Evolutionary conservation across 2,113 vertebrate genomes (phyloP), one percentile per base, ranked within the genome.

Genomic region (Microtus montanus): DNA sequence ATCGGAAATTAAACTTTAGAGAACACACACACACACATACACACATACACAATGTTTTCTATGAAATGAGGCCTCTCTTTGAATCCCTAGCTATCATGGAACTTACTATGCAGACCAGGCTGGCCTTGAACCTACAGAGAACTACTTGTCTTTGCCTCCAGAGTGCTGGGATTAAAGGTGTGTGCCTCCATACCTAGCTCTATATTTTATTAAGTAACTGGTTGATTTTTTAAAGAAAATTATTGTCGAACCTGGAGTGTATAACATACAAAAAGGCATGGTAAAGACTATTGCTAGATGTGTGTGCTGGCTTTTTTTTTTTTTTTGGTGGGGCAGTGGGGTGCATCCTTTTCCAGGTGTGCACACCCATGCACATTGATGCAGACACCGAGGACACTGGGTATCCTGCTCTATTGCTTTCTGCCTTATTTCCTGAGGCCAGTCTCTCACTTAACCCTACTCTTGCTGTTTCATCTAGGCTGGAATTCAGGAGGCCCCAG

Each of bases 161-260:
- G 44, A 12, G 44, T 64, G 19, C 70, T 73, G 19, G n/a, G n/a
- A 73, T 38, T 73, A 73, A 73, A 73, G n/a, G 17, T 0, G 19
- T 73, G 71, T 24, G n/a, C 19, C 71, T 38, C n/a, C n/a, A 38
- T 22, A n/a, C 71, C 71, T 38, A 38, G 68, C 26, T 71, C 38
- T 68, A 15, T 20, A 30, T 58, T 66, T 86, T 73, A 87, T 68
- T 80, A 89, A 85, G 89, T 90, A 41, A 95, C 61, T n/a, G 26
- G 28, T 64, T n/a, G 33, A 47, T 44, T 70, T 87, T n/a, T 58
- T 58, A 20, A 58, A 58, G 14, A 49, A 66, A 61, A 44, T n/a
- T 73, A 33, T 54, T 1, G 3, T 30, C 41, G 7, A 49, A 35
- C 24, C n/a, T 77, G 64, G 20, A 79, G 89, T 61, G 15, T 54